Conservation (phyloP, 2,113 vertebrate genomes). For the Eonycteris spelaea region DNA sequence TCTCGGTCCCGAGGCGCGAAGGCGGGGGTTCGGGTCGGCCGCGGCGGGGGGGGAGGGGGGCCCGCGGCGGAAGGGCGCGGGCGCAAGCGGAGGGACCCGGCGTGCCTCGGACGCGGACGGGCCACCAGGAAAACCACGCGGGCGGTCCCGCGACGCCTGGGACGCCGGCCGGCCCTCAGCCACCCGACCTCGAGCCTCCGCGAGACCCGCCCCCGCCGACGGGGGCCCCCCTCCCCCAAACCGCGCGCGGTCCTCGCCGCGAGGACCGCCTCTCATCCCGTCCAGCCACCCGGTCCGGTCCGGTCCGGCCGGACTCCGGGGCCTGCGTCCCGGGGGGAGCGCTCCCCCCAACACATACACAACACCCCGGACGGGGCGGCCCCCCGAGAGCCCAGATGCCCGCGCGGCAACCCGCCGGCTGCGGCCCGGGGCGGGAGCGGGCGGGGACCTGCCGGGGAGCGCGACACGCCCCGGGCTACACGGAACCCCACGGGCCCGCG, state of each 20-base stretch:
- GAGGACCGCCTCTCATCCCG: no score
- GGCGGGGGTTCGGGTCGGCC: background rate
- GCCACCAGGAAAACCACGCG: background rate
- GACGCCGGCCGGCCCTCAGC: background rate
- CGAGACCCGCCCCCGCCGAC: background rate
- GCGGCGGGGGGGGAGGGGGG: background rate
- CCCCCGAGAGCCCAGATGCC: background rate
- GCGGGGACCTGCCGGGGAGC: background rate
- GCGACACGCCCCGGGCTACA: no score
- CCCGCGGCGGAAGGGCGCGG: background rate
- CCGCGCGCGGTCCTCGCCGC: background rate
- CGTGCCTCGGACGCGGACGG: background rate
- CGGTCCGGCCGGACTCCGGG: no score
- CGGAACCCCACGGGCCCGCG: background rate
- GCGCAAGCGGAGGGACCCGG: background rate
- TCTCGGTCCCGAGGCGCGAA: no score
- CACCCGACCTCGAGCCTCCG: background rate
- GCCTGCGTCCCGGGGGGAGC: no score
- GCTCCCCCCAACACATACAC: no score
- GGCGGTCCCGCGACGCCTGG: background rate
- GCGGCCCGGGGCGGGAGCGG: background rate
- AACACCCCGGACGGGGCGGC: no score
- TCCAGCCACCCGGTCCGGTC: no score
- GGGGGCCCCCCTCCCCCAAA: background rate
- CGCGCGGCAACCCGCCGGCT: no score